Conservation (phyloP, 2,888 invertebrate species). For the Philopedon plagiatum region DNA sequence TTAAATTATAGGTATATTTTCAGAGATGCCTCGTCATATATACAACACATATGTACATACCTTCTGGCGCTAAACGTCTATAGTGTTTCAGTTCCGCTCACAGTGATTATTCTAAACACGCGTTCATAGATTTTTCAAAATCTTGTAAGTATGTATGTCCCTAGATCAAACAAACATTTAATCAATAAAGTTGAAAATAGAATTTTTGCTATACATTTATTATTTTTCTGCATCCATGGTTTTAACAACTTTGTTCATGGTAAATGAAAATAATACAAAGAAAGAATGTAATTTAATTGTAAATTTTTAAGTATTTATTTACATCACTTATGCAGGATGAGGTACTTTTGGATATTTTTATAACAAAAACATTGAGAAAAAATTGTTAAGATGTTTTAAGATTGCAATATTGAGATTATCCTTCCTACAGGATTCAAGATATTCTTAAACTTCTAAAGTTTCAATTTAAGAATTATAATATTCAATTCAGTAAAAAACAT, state of each 20-base stretch:
- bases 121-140: slow-evolving; percentile 17
- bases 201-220: not conserved
- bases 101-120: slow-evolving; percentile 42
- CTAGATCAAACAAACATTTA: not conserved
- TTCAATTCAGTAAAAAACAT: too few relatives aligned
- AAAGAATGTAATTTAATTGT: too few relatives aligned
- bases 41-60: slow-evolving; percentile 45
- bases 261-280: not conserved
- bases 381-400: too few relatives aligned
- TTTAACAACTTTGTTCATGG: not conserved
- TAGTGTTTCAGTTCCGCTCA: slow-evolving; percentile 42
- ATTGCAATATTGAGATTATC: too few relatives aligned
- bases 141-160: not conserved
- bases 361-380: too few relatives aligned
- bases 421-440: too few relatives aligned
- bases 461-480: too few relatives aligned
- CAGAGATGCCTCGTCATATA: slow-evolving; percentile 46
- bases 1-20: slow-evolving; percentile 50
- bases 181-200: not conserved
- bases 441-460: too few relatives aligned
- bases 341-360: too few relatives aligned
- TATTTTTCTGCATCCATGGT: not conserved
- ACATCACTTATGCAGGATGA: too few relatives aligned
- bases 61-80: slow-evolving; percentile 38
- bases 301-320: too few relatives aligned